A percentile compares a stretch with the other conserved stretches of the same genome.
Evolutionary conservation across 2,888 invertebrate species (phyloP).

Genomic region (Agrenia bidenticulata): DNA sequence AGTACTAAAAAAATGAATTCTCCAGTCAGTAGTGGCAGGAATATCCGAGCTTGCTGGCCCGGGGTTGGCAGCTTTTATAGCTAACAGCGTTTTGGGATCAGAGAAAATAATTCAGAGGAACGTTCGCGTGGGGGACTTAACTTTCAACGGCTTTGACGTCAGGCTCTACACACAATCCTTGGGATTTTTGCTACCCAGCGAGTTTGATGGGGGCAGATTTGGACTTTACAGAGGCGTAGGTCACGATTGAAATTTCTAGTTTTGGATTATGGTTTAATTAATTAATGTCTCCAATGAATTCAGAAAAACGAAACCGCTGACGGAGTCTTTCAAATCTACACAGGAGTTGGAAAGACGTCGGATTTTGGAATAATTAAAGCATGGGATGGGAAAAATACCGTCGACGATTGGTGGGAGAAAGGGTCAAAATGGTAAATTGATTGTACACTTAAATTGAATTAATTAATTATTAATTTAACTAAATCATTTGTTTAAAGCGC

Average conservation of each 20-base stretch:
- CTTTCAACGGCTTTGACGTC: slow-evolving; percentile 31
- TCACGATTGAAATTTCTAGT: neutral
- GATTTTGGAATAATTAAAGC: slow-evolving; percentile 36
- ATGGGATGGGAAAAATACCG: slow-evolving; percentile 23
- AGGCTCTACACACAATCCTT: slow-evolving; percentile 2
- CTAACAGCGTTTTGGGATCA: slow-evolving; percentile 1
- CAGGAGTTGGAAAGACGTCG: slow-evolving; percentile 23
- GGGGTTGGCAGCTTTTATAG: neutral
- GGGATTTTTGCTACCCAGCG: slow-evolving; percentile 17
- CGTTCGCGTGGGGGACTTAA: slow-evolving; percentile 26
- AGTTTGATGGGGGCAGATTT: slow-evolving; percentile 31
- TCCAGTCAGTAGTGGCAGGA: slow-evolving; percentile 18
- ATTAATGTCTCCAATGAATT: too few relatives aligned
- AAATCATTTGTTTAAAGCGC: too few relatives aligned
- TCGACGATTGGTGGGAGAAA: neutral
- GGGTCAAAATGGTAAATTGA: neutral
- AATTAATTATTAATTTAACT: too few relatives aligned
- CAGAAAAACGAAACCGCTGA: slow-evolving; percentile 41
- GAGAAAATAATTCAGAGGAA: slow-evolving; percentile 19
- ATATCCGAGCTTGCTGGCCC: neutral
- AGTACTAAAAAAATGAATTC: neutral
- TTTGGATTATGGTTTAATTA: neutral
- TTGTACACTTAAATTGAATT: too few relatives aligned
- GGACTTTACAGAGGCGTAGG: slow-evolving; percentile 41
- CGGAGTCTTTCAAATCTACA: slow-evolving; percentile 38